Conservation (phyloP, 2,888 invertebrate species). For the Aplocera efformata region DNA sequence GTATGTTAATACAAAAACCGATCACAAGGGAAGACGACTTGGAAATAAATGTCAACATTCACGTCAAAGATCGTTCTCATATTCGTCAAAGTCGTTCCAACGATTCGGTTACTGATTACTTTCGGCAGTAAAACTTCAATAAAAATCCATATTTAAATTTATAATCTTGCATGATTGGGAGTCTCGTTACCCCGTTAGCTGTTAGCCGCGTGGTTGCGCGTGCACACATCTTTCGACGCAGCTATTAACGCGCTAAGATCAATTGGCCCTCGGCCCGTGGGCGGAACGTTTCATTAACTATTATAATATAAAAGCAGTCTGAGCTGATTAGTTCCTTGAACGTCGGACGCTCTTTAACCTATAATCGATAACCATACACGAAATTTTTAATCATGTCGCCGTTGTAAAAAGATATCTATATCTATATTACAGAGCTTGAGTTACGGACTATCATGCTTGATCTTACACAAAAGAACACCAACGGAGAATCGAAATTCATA, state of each 20-base stretch:
- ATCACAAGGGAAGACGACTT: conserved; percentile 23
- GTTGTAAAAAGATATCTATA: conserved; percentile 18
- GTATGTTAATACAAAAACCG: conserved; percentile 26
- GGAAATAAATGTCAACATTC: conserved; percentile 30
- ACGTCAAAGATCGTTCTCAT: conserved; percentile 26
- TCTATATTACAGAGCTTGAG: conserved; percentile 24
- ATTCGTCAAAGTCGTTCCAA: conserved; percentile 27
- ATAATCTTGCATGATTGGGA: conserved; percentile 51
- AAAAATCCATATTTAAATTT: conserved; percentile 53
- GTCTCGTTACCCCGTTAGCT: conserved; percentile 50
- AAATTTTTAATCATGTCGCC: conserved; percentile 37
- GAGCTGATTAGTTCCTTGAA: conserved; percentile 68
- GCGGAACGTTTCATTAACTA: conserved; percentile 75
- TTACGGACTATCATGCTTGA: conserved; percentile 16
- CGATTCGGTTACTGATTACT: conserved; percentile 47
- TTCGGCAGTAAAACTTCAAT: conserved; percentile 45
- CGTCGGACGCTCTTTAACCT: conserved; percentile 46
- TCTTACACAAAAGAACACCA: conserved; percentile 40
- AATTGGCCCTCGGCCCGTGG: conserved; percentile 66
- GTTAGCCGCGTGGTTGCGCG: conserved; percentile 40
- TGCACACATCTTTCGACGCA: conserved; percentile 63
- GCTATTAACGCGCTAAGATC: conserved; percentile 69
- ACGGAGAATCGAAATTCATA: conserved; percentile 45
- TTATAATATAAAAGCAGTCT: conserved; percentile 71
- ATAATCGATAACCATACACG: conserved; percentile 49